phyloP scores from a whole-genome alignment of 2,888 invertebrate species.

The Lepas anatifera region DNA sequence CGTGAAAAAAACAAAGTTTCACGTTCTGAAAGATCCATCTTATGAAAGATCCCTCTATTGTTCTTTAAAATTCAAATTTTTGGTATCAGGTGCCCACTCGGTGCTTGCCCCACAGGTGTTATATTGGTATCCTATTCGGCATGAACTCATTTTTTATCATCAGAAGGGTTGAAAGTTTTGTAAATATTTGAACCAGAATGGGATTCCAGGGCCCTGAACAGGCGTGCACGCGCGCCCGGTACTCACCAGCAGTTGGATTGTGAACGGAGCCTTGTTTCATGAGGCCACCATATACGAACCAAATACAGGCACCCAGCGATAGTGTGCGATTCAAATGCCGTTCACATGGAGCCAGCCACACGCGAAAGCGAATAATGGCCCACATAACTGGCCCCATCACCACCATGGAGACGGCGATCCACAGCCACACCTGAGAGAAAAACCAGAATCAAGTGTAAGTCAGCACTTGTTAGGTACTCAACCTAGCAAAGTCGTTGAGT shows the following conservation, averaged over 20 bases:
- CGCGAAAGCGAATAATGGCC: slow-evolving; percentile 43
- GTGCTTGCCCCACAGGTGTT: too few relatives aligned
- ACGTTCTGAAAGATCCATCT: too few relatives aligned
- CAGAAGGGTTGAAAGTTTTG: not conserved
- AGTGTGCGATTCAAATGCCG: slow-evolving; percentile 35
- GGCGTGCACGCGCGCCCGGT: not conserved
- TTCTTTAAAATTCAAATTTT: too few relatives aligned
- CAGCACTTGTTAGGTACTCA: too few relatives aligned
- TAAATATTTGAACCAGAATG: not conserved
- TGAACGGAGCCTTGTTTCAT: slow-evolving; percentile 75
- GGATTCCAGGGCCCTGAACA: not conserved
- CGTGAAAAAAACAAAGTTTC: too few relatives aligned
- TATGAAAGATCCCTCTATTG: too few relatives aligned
- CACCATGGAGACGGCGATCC: slow-evolving; percentile 56
- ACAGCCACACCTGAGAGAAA: slow-evolving; percentile 45
- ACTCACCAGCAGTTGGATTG: slow-evolving; percentile 63
- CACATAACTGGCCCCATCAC: slow-evolving; percentile 68
- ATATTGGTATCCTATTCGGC: too few relatives aligned
- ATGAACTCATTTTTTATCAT: too few relatives aligned
- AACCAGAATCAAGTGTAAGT: not conserved
- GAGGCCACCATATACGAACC: slow-evolving; percentile 78
- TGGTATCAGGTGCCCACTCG: too few relatives aligned
- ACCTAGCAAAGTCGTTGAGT: too few relatives aligned
- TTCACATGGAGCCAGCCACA: slow-evolving; percentile 46
- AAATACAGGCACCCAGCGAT: slow-evolving; percentile 56